phyloP scores from a whole-genome alignment of 2,888 invertebrate genomes.

The Pheosia tremula region DNA sequence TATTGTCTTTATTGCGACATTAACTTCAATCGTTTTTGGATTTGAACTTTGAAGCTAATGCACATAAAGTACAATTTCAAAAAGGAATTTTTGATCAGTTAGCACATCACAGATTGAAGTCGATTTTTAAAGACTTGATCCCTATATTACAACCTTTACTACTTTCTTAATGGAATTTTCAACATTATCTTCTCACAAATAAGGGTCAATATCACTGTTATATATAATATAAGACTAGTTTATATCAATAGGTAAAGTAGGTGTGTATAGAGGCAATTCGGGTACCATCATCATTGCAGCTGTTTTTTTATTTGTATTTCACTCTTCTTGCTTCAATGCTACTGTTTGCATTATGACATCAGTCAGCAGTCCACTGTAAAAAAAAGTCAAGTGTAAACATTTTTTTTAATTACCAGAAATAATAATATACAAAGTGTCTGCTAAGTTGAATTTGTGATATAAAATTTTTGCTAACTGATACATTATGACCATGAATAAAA shows the following conservation, averaged over 20 bases:
- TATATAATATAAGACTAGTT: neutral
- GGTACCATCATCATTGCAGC: constrained; percentile 8
- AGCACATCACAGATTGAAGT: no score
- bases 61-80: neutral
- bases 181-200: neutral
- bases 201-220: constrained; percentile 15
- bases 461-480: no score
- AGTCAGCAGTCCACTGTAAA: constrained; percentile 71
- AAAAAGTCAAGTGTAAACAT: neutral
- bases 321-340: constrained; percentile 42
- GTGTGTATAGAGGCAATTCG: constrained; percentile 11
- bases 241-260: neutral
- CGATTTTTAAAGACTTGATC: neutral
- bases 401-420: no score
- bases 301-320: constrained; percentile 66
- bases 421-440: no score
- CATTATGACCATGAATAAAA: no score
- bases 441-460: no score
- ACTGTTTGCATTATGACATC: constrained; percentile 57
- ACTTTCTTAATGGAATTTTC: constrained; percentile 7
- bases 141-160: neutral
- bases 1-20: neutral
- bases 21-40: neutral
- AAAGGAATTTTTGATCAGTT: neutral
- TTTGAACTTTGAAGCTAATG: neutral